Conservation (phyloP, 2,113 vertebrate species). For the Falcunculus frontatus region DNA sequence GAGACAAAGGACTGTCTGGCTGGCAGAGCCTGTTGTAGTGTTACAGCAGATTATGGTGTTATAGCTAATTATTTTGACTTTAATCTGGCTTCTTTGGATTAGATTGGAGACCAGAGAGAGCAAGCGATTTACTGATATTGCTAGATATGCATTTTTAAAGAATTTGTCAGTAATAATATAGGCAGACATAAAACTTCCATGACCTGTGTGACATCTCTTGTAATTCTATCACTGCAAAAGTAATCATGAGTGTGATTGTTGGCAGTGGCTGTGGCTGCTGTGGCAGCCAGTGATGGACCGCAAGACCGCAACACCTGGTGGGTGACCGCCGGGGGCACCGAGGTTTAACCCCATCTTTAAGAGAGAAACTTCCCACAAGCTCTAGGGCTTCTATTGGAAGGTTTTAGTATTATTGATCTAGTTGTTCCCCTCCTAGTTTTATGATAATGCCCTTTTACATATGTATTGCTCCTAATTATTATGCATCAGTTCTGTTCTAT, state of each 20-base stretch:
- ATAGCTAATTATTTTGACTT: neutral
- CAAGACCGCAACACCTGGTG: no score
- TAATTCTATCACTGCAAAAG: neutral
- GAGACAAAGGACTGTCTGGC: neutral
- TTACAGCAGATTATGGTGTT: neutral
- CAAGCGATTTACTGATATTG: neutral
- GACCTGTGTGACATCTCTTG: neutral
- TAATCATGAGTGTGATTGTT: neutral
- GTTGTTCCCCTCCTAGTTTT: no score
- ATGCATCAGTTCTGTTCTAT: no score
- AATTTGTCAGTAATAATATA: neutral
- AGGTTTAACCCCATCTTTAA: no score
- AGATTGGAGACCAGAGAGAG: neutral
- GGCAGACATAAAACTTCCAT: neutral
- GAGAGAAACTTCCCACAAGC: no score
- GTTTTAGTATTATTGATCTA: no score
- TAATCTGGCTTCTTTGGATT: neutral
- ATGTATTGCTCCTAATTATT: no score
- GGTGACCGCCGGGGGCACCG: no score
- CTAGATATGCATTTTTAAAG: neutral
- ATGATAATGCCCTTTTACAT: no score
- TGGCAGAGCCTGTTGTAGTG: neutral
- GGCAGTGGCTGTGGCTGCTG: no score
- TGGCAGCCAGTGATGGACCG: no score
- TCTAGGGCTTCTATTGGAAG: no score